phyloP scores from a whole-genome alignment of 1,140 invertebrate species.

The Octopus sinensis region DNA sequence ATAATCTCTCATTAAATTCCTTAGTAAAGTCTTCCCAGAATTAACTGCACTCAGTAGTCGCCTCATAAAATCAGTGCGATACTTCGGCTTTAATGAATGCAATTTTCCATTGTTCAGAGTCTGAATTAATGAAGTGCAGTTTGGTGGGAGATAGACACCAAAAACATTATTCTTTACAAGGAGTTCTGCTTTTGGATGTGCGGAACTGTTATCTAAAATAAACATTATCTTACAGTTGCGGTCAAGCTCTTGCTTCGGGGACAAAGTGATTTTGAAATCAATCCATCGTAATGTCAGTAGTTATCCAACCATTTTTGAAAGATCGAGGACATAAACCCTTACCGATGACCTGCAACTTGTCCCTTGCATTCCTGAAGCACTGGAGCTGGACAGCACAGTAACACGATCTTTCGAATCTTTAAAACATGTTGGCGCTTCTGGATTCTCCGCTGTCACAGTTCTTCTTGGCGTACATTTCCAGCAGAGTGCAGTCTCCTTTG shows the following conservation, averaged over 20 bases:
- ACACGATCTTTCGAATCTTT: not conserved
- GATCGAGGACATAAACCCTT: not conserved
- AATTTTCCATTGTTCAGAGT: not conserved
- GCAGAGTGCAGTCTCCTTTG: not conserved
- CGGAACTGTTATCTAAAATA: not conserved
- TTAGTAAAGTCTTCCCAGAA: not conserved
- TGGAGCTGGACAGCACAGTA: not conserved
- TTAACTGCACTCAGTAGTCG: not conserved
- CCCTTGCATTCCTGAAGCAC: not conserved
- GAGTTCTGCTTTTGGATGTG: not conserved
- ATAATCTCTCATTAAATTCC: constrained; percentile 1
- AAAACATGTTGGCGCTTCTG: not conserved
- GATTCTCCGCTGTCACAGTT: not conserved
- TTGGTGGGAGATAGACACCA: not conserved
- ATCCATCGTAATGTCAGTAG: not conserved
- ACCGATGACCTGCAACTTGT: not conserved
- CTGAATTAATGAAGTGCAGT: not conserved
- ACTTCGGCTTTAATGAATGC: not conserved
- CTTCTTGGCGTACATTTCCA: constrained; percentile 5
- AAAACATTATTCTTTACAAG: constrained; percentile 5
- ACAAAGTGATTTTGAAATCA: constrained; percentile 8
- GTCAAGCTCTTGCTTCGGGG: not conserved
- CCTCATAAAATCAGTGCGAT: not conserved
- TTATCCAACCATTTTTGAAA: not conserved
- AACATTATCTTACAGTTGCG: constrained; percentile 1